These are phyloP conservation scores for Quadroppia sp. DNA, from an alignment of 2,888 invertebrate species.

Conservation along the genomic window DNA sequence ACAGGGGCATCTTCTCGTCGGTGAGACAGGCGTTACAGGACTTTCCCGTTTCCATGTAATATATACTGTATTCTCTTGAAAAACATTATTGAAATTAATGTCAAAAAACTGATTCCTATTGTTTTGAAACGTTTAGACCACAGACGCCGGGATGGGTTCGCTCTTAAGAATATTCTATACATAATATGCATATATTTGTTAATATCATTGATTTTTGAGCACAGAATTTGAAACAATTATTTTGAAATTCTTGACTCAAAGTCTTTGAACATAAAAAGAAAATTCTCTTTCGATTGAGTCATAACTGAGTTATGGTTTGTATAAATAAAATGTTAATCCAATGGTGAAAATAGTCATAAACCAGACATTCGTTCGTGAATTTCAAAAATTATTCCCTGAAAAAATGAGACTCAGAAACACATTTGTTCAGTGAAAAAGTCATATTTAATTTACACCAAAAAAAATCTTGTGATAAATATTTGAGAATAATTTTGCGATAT, in stretches of 20 bases:
- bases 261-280: no score
- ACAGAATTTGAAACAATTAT: no score
- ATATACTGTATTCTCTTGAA: neutral
- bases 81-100: neutral
- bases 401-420: neutral
- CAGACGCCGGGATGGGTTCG: slow-evolving; percentile 34
- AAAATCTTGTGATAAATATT: slow-evolving; percentile 14
- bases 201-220: neutral
- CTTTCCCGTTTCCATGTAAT: slow-evolving; percentile 64
- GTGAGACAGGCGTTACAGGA: slow-evolving; percentile 88
- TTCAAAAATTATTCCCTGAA: neutral
- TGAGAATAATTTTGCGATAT: neutral
- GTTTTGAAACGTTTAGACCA: neutral
- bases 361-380: neutral
- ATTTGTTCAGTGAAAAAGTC: neutral
- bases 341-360: neutral
- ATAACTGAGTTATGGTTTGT: neutral
- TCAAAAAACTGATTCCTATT: neutral
- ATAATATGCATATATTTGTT: slow-evolving; percentile 31
- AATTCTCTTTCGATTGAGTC: neutral
- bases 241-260: neutral
- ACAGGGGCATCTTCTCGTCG: slow-evolving; percentile 79
- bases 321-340: neutral
- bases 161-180: slow-evolving; percentile 9
- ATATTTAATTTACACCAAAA: slow-evolving; percentile 9